These are phyloP conservation scores for Trichonephila inaurata DNA, from an alignment of 1,140 invertebrate genomes.

Conservation along the genomic window DNA sequence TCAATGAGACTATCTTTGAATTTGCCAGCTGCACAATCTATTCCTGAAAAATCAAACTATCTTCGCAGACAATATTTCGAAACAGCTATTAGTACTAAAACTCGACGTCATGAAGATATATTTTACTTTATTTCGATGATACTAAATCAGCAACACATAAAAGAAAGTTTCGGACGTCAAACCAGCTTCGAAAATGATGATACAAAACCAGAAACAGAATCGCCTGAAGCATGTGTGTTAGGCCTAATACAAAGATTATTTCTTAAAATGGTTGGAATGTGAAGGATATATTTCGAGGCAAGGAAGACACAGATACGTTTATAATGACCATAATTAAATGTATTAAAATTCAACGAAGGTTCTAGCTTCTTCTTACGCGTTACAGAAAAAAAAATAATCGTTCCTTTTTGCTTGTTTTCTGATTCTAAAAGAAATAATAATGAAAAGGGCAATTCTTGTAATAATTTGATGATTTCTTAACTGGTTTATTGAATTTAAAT, in stretches of 20 bases:
- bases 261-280: neutral
- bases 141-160: neutral
- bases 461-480: neutral
- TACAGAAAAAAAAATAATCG: neutral
- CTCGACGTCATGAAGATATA: neutral
- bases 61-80: neutral
- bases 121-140: neutral
- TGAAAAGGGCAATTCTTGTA: neutral
- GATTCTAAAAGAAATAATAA: neutral
- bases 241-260: neutral
- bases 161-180: neutral
- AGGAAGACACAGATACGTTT: neutral
- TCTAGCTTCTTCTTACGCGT: neutral
- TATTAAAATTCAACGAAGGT: neutral
- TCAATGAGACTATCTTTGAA: neutral
- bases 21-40: neutral
- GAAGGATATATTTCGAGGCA: conserved; percentile 21
- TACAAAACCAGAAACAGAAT: neutral
- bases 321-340: neutral
- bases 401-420: neutral
- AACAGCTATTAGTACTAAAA: neutral
- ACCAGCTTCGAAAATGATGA: neutral
- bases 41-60: neutral
- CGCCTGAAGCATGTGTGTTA: neutral
- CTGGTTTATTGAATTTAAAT: neutral